Conservation (phyloP, 2,113 vertebrate species). For the Thalassoma bifasciatum region DNA sequence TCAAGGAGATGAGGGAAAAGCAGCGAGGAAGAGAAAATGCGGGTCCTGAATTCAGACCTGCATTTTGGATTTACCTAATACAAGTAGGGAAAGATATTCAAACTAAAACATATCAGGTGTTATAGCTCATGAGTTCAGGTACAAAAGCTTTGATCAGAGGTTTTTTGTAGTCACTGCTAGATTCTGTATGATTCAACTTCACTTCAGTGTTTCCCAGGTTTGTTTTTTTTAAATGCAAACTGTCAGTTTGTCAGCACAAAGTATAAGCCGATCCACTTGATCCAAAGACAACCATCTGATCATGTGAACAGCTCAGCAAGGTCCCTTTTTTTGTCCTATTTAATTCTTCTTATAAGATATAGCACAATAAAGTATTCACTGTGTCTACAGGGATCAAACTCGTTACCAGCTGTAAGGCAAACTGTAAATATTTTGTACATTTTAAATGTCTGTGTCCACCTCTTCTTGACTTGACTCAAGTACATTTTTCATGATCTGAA, state of each 20-base stretch:
- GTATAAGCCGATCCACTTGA: background rate
- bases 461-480: background rate
- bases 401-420: background rate
- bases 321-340: conserved; percentile 6
- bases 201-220: background rate
- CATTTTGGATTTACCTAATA: background rate
- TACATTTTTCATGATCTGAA: background rate
- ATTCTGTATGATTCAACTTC: background rate
- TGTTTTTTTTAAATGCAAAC: background rate
- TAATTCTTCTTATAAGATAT: background rate
- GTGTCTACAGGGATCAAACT: background rate
- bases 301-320: background rate
- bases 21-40: conserved; percentile 18
- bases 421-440: conserved; percentile 11
- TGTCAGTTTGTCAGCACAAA: background rate
- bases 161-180: background rate
- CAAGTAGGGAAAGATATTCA: background rate
- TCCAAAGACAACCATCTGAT: conserved; percentile 4
- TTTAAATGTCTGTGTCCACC: background rate
- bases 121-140: background rate
- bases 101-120: background rate
- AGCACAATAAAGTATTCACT: background rate
- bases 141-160: too few relatives aligned
- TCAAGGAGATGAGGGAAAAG: conserved; percentile 19
- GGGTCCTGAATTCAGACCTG: conserved; percentile 20